Conservation (phyloP, 1,140 invertebrate genomes). For the Drosophila prosaltans region DNA sequence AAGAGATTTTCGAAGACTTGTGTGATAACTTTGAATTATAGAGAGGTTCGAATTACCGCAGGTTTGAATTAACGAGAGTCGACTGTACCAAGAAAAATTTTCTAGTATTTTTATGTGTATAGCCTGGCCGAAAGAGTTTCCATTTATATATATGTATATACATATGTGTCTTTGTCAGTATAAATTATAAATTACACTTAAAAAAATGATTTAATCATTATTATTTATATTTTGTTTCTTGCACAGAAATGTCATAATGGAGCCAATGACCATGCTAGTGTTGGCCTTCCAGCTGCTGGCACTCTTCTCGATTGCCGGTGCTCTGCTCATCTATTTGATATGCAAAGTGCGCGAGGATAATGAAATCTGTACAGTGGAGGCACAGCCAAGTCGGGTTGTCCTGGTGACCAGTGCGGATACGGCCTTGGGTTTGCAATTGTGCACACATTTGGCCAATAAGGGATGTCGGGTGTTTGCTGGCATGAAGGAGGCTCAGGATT, state of each 20-base stretch:
- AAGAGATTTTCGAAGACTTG: too few relatives aligned
- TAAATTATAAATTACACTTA: too few relatives aligned
- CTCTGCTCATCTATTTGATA: constrained; percentile 89
- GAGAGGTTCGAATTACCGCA: too few relatives aligned
- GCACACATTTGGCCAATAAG: constrained; percentile 86
- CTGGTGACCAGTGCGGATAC: constrained; percentile 91
- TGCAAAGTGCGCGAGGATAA: constrained; percentile 87
- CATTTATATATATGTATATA: too few relatives aligned
- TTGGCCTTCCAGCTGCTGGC: constrained; percentile 90
- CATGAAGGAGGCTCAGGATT: constrained; percentile 85
- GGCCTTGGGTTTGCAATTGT: constrained; percentile 87
- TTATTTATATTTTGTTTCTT: constrained; percentile 15
- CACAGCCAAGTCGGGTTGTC: constrained; percentile 85
- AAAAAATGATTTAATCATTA: not conserved
- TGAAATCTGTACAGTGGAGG: constrained; percentile 59
- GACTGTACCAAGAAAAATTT: too few relatives aligned
- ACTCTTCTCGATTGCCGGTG: constrained; percentile 90
- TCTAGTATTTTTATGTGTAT: too few relatives aligned
- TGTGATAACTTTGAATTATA: too few relatives aligned
- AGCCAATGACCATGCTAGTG: constrained; percentile 89
- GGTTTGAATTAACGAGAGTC: too few relatives aligned
- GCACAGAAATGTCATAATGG: constrained; percentile 86
- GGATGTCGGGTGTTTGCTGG: constrained; percentile 91
- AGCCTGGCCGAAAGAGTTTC: too few relatives aligned
- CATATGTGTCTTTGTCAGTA: not conserved